Conservation (phyloP, 1,140 invertebrate genomes). For the Brachionus rotundiformis region DNA sequence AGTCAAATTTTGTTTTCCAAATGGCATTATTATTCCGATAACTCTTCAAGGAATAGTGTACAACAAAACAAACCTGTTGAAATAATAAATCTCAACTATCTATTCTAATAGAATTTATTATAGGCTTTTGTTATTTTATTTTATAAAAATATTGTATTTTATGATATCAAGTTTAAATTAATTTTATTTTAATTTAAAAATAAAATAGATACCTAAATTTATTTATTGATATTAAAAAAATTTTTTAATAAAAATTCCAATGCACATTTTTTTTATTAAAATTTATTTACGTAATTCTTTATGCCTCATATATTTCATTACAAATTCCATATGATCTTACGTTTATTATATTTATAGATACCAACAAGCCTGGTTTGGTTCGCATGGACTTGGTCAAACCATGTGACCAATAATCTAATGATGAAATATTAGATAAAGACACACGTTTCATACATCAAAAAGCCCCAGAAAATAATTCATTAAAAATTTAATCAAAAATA, state of each 20-base stretch:
- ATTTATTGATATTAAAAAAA: slow-evolving; percentile 13
- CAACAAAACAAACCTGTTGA: neutral
- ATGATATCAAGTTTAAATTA: neutral
- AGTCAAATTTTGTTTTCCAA: neutral
- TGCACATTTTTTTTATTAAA: neutral
- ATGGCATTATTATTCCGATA: neutral
- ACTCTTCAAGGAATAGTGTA: neutral
- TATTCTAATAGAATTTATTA: neutral
- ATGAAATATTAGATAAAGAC: neutral
- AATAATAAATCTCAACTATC: neutral
- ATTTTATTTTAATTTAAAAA: neutral
- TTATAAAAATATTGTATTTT: too few species aligned
- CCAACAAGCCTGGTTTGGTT: too few species aligned
- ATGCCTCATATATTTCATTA: slow-evolving; percentile 4
- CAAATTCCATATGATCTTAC: neutral
- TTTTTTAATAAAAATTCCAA: slow-evolving; percentile 3
- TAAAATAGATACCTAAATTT: neutral
- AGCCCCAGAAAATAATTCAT: too few species aligned
- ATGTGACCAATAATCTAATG: neutral
- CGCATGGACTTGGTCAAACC: neutral
- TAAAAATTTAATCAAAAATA: too few species aligned
- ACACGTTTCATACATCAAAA: too few species aligned
- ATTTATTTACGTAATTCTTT: neutral
- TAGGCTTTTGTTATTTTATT: neutral
- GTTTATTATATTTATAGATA: too few species aligned